Evolutionary conservation across 1,140 invertebrate genomes (phyloP).

Genomic region (Pomacea maculata): DNA sequence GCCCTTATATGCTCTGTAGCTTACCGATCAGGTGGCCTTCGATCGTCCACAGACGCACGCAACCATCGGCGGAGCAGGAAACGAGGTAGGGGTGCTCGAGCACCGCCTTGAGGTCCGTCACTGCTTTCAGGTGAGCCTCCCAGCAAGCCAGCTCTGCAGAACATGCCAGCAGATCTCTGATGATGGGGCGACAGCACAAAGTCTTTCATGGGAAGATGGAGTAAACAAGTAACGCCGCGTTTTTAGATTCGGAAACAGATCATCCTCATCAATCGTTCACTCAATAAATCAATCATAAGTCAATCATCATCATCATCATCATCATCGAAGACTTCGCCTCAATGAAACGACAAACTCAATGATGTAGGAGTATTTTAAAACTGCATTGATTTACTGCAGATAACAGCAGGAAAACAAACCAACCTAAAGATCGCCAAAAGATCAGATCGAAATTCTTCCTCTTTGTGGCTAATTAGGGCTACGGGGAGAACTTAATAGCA

Average conservation of each 20-base stretch:
- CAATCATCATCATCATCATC: too few species aligned
- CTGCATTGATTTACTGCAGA: too few species aligned
- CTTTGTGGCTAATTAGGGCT: too few species aligned
- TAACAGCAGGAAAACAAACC: too few species aligned
- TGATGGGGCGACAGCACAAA: not conserved
- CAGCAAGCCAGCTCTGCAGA: not conserved
- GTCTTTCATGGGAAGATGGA: not conserved
- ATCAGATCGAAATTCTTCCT: too few species aligned
- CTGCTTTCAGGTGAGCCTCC: not conserved
- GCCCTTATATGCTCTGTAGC: not conserved
- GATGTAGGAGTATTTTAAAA: too few species aligned
- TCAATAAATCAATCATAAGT: too few species aligned
- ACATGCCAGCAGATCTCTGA: not conserved
- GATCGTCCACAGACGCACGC: slow-evolving; percentile 5
- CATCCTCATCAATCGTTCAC: not conserved
- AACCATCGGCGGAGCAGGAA: not conserved
- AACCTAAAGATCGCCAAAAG: too few species aligned
- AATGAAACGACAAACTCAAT: too few species aligned
- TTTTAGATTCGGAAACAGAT: not conserved
- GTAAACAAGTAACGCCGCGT: not conserved
- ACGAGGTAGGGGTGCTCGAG: not conserved
- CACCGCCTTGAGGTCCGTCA: not conserved
- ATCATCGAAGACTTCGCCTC: too few species aligned
- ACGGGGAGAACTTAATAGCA: too few species aligned
- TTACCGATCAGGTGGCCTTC: slow-evolving; percentile 4